Evolutionary conservation across 2,113 vertebrate species (phyloP).

Genomic region (Epinephelus cyanopodus): DNA sequence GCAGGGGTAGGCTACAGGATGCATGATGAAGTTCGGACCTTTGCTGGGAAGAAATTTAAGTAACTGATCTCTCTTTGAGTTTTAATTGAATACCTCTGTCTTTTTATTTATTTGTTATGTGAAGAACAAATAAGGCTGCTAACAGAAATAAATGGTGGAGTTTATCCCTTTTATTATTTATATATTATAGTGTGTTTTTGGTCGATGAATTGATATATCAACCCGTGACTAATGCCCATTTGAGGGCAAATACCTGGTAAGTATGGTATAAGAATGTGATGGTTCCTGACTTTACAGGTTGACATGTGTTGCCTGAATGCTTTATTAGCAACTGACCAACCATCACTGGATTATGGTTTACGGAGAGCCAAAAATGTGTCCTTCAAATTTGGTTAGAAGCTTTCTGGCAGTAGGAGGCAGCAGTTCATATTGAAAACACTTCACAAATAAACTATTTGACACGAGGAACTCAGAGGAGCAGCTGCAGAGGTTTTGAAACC

Average conservation of each 20-base stretch:
- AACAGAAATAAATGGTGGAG: background rate
- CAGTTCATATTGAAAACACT: background rate
- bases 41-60: no score
- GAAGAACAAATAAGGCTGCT: background rate
- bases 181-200: background rate
- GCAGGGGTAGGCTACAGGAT: no score
- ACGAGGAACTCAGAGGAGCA: background rate
- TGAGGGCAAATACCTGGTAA: background rate
- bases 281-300: background rate
- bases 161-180: background rate
- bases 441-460: slow-evolving; percentile 7
- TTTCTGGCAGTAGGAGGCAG: slow-evolving; percentile 4
- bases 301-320: background rate
- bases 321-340: no score
- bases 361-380: background rate
- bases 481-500: background rate
- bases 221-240: background rate
- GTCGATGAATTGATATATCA: background rate
- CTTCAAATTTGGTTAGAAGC: background rate
- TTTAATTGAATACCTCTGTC: no score
- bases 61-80: no score
- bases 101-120: background rate
- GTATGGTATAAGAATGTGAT: background rate
- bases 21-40: no score
- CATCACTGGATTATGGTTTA: background rate